Percentiles rank a stretch among this genome's conserved stretches.
Evolutionary conservation across 2,113 vertebrate species (phyloP).

Genomic region (Acanthisitta chloris): DNA sequence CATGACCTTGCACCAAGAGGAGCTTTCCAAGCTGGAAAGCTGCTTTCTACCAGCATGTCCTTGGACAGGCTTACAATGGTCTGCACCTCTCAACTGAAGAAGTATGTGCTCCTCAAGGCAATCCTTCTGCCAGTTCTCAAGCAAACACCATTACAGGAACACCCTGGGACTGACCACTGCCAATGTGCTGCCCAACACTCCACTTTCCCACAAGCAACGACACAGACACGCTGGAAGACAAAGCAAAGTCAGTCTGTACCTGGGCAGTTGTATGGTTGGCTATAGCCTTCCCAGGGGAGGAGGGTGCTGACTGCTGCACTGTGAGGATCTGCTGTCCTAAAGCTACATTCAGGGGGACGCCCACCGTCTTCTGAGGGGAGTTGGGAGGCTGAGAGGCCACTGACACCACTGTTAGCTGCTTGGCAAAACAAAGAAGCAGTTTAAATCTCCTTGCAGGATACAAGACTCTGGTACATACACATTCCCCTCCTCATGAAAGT

Average conservation of each 20-base stretch:
- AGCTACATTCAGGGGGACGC: conserved; percentile 84
- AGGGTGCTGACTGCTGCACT: conserved; percentile 82
- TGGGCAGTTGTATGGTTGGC: conserved; percentile 76
- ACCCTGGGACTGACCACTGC: rapidly evolving
- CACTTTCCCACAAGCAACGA: background rate
- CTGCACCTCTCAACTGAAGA: background rate
- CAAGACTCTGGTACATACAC: background rate
- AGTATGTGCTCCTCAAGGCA: rapidly evolving
- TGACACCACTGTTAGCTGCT: conserved; percentile 87
- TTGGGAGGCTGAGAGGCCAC: conserved; percentile 83
- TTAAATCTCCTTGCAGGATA: background rate
- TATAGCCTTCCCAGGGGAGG: conserved; percentile 84
- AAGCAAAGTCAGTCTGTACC: conserved; percentile 66
- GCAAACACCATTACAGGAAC: background rate
- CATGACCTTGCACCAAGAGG: background rate
- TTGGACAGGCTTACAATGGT: background rate
- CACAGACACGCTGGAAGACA: background rate
- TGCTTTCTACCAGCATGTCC: background rate
- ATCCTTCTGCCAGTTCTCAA: background rate
- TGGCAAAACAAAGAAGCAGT: conserved; percentile 50
- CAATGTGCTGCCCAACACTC: background rate
- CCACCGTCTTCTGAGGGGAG: conserved; percentile 84
- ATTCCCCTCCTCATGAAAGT: background rate
- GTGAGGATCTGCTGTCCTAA: conserved; percentile 89
- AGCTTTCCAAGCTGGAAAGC: background rate